phyloP scores from a whole-genome alignment of 2,113 vertebrate species.

The Tonatia bakeri region DNA sequence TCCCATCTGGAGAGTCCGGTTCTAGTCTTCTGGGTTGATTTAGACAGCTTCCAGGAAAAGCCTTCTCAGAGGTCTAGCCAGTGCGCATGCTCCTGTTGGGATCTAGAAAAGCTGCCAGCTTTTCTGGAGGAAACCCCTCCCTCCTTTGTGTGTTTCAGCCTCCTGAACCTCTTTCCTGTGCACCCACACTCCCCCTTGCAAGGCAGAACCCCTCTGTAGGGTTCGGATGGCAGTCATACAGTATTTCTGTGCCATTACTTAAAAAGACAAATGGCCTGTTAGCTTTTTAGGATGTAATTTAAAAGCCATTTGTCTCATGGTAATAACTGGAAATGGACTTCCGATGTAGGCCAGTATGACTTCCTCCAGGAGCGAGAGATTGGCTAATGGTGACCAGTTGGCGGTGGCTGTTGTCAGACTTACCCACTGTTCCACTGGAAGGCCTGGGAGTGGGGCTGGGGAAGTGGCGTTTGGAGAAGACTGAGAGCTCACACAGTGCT shows the following conservation, averaged over 20 bases:
- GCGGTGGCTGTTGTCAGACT: not conserved
- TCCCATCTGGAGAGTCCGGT: not conserved
- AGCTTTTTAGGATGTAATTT: slow-evolving; percentile 80
- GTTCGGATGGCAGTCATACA: slow-evolving; percentile 3
- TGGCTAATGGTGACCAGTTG: slow-evolving; percentile 41
- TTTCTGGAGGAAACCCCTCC: not conserved
- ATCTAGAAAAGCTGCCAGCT: not conserved
- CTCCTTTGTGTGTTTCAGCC: not conserved
- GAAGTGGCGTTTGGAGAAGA: not conserved
- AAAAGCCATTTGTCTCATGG: slow-evolving; percentile 80
- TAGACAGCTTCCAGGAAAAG: not conserved
- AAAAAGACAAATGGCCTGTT: slow-evolving; percentile 78
- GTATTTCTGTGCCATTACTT: slow-evolving; percentile 76
- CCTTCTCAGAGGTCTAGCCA: not conserved
- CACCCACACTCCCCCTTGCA: not conserved
- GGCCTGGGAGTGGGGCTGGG: not conserved
- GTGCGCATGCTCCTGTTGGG: not conserved
- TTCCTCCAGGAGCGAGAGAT: slow-evolving; percentile 11
- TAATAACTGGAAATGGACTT: slow-evolving; percentile 73
- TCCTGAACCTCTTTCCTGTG: not conserved
- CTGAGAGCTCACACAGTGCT: not conserved
- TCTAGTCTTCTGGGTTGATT: not conserved
- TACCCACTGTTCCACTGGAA: not conserved
- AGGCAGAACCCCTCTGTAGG: not conserved
- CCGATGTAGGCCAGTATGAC: slow-evolving; percentile 52